Evolutionary conservation across 2,797 vertebrate species (phyloP), one percentile per base, ranked within the genome.

Genomic region (Acomys russatus): DNA sequence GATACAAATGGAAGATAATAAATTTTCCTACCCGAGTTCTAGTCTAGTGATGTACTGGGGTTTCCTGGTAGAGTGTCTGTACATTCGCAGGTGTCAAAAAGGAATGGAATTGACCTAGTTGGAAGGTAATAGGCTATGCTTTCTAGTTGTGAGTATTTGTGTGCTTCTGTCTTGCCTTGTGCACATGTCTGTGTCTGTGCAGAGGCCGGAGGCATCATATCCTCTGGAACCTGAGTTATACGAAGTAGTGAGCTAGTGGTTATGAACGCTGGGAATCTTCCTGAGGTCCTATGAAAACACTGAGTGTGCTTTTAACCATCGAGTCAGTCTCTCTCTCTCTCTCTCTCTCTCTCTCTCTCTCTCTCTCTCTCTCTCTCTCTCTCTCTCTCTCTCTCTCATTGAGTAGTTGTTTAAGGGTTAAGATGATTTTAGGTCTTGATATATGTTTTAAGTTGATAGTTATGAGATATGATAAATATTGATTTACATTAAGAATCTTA

Each of bases 41-140:
- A 0, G 4, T 63, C 35, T 44, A 9, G 1, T 17, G 18, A 38
- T 14, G 23, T 6, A 63, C n/a, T 44, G 14, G 20, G 12, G 1
- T 28, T 64, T 3, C 7, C 14, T 63, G 23, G 23, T 44, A 44
- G 25, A 44, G 14, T 14, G 12, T 44, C 59, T 83, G 4, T 5
- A 17, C 7, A 44, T 5, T 64, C 4, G 64, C 23, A 28, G 25
- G 23, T 28, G 14, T 28, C 23, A 63, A 8, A 25, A 82, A 44
- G 35, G 35, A 44, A 63, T 63, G 80, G 35, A 30, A 35, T 44
- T 10, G 14, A 83, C 9, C 35, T 9, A 23, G 25, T 63, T 14
- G 11, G 25, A 83, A 28, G 4, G 23, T 10, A 18, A 18, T 61
- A 83, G 80, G 9, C 11, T 76, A 2, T 15, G 23, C 25, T 44